These are phyloP conservation scores for Hoplostethus mediterraneus DNA, from an alignment of 2,797 vertebrate genomes.

Conservation along the genomic window DNA sequence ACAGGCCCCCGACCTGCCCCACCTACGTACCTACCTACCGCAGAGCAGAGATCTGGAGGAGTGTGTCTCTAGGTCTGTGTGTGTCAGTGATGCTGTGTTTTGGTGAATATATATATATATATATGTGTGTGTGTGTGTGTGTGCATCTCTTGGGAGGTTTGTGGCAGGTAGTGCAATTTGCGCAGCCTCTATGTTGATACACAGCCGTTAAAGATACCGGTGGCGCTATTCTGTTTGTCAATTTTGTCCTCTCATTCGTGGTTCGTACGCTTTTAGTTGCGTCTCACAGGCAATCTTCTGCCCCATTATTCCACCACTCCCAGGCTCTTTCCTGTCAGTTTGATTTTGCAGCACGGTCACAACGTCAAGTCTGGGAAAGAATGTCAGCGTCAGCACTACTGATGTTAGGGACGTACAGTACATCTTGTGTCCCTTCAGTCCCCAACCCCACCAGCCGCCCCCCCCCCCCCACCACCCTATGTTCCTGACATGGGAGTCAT, in stretches of 20 bases:
- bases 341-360: slow-evolving; percentile 22
- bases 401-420: slow-evolving; percentile 49
- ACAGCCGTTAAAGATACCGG: slow-evolving; percentile 52
- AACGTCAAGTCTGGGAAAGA: slow-evolving; percentile 39
- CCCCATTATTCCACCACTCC: slow-evolving; percentile 49
- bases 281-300: slow-evolving; percentile 40
- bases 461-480: slow-evolving; percentile 33
- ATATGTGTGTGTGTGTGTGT: accelerated
- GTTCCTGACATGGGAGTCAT: slow-evolving; percentile 73
- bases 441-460: slow-evolving; percentile 10
- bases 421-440: slow-evolving; percentile 56
- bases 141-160: slow-evolving; percentile 33
- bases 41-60: slow-evolving; percentile 43
- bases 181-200: slow-evolving; percentile 12
- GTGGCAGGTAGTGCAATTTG: slow-evolving; percentile 47
- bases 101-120: background rate
- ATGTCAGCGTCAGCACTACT: slow-evolving; percentile 45
- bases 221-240: slow-evolving; percentile 46
- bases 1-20: slow-evolving; percentile 51
- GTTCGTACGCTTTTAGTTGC: slow-evolving; percentile 38
- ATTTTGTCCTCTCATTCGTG: slow-evolving; percentile 60
- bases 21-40: slow-evolving; percentile 45
- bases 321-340: slow-evolving; percentile 50
- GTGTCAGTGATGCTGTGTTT: background rate
- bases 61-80: background rate